phyloP scores from a whole-genome alignment of 2,888 invertebrate genomes.

The Tolmerus cingulatus region DNA sequence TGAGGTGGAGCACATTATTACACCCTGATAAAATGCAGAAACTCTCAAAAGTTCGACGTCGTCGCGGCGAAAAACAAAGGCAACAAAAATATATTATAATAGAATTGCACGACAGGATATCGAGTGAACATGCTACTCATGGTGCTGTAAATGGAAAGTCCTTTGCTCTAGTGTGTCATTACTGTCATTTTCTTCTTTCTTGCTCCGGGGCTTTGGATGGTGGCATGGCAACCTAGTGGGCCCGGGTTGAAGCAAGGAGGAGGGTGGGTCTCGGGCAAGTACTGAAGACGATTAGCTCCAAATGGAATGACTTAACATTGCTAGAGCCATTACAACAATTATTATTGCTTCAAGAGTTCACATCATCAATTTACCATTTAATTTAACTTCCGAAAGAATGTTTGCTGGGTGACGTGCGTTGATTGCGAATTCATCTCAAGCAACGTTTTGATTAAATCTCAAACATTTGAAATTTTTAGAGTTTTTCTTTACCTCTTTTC shows the following conservation, averaged over 20 bases:
- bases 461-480: not conserved
- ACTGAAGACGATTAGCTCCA: not conserved
- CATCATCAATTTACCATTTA: not conserved
- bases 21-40: not conserved
- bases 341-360: not conserved
- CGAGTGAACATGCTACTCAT: conserved; percentile 14
- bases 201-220: not conserved
- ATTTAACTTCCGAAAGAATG: not conserved
- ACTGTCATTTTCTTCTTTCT: conserved; percentile 3
- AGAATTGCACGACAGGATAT: not conserved
- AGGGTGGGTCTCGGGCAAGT: not conserved
- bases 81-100: not conserved
- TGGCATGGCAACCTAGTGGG: not conserved
- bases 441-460: not conserved
- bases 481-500: not conserved
- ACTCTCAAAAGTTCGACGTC: not conserved
- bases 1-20: not conserved
- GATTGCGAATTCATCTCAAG: not conserved
- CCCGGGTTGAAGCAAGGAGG: not conserved
- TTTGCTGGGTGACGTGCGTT: not conserved
- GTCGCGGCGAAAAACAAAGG: not conserved
- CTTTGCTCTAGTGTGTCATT: not conserved
- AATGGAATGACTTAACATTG: not conserved
- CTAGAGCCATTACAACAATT: not conserved
- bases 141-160: not conserved